Evolutionary conservation across 2,113 vertebrate genomes (phyloP), one percentile per base, ranked within the genome.

Genomic region (Benthochromis sp.): DNA sequence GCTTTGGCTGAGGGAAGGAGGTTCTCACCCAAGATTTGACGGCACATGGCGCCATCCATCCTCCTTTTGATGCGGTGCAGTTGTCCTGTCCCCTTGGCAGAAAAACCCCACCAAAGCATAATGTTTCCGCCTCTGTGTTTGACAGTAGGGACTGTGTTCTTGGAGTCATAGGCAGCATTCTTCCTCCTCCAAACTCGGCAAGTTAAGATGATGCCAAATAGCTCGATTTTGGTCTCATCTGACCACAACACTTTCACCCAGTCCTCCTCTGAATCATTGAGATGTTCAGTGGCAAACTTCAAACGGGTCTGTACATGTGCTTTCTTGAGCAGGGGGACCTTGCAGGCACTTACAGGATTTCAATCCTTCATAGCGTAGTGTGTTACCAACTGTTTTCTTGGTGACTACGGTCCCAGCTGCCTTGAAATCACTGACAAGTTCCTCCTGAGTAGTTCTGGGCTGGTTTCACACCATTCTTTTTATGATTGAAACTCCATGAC

Each of bases 41-140:
- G 1, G n/a, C 10, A 54, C 59, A 3, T 34, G 59, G 29, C 4
- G 1, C 4, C 59, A 63, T 0, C 2, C 59, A 3, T 63, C 29
- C 16, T 63, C 59, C 59, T 19, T 61, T 61, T 34, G 29, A 61
- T 19, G 29, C 1, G 1, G 2, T 34, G 29, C 29, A 17, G 55
- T 61, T 29, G 24, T 59, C 24, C 55, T 16, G 24, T 2, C 0
- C 55, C 13, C 24, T 5, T 3, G 13, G 13, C 55, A 57, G 55
- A 5, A 57, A 57, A 57, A 0, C 24, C 12, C 24, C 24, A 29
- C 24, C 24, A 57, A 57, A 57, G 24, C 55, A 3, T 57, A 57
- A 29, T 29, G 24, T 57, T 57, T 57, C 24, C 4, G 1, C 12
- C 54, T 57, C 54, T 57, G 21, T 29, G 54, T 57, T 57, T 16